A percentile compares a stretch with the other conserved stretches of the same genome.
These are phyloP conservation scores for Microcebus murinus DNA, from an alignment of 2,113 vertebrate species.

Conservation along the genomic window DNA sequence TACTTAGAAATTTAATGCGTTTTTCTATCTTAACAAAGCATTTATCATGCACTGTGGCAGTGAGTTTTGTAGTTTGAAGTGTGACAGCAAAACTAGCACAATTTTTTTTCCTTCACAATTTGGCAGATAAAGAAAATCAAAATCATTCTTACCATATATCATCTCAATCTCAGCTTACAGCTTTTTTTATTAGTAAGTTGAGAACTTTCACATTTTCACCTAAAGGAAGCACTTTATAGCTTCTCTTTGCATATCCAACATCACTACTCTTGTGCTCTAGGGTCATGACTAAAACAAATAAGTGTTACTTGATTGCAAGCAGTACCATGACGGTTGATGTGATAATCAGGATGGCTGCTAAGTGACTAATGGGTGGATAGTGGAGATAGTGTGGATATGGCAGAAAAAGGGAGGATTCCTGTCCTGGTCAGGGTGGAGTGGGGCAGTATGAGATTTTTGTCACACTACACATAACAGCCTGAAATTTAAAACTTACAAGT, in stretches of 20 bases:
- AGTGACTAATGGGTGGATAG: no score
- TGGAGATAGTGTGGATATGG: no score
- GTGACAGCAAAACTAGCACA: background rate
- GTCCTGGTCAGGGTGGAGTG: background rate
- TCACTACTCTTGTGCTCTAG: background rate
- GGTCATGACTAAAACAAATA: background rate
- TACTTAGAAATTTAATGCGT: background rate
- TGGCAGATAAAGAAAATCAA: background rate
- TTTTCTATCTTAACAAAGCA: background rate
- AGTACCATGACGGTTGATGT: background rate
- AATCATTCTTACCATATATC: background rate
- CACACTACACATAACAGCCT: background rate
- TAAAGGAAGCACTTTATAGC: background rate
- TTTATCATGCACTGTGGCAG: background rate
- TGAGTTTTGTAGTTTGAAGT: background rate
- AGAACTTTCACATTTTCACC: background rate
- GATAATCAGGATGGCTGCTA: background rate
- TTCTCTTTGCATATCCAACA: background rate
- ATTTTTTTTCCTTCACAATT: background rate
- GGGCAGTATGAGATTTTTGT: background rate
- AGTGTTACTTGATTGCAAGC: background rate
- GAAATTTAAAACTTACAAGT: background rate
- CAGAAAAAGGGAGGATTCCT: background rate
- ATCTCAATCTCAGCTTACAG: background rate
- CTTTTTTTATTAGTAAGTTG: background rate